Evolutionary conservation across 30 jellyfish, hydroid and myxozoan species (phyloP), one percentile per base, ranked within the genome.

Genomic region (Turritopsis rubra): DNA sequence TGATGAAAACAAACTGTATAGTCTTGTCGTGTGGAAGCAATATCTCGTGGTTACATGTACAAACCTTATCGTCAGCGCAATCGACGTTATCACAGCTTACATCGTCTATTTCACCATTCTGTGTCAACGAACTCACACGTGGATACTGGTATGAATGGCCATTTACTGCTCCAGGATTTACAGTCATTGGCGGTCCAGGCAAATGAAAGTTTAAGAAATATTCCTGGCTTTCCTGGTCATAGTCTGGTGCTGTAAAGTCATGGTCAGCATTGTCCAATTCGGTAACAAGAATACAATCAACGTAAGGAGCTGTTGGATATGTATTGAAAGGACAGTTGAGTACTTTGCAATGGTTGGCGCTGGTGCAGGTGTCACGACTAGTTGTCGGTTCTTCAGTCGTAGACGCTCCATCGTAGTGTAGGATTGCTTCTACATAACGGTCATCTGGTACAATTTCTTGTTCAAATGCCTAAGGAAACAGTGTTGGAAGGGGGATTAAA

Each of bases 51-150:
- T 87, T 91, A 78, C 96, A 91, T 71, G 23, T 75, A 75, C 98
- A 91, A 5, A 91, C 85, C 77, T 91, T 91, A 86, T 91, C 98
- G 7, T 28, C 95, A 28, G 96, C 98, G 60, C 98, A 92, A 73
- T 88, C 66, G n/a, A 81, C 71, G 65, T 88, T 81, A 16, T 84
- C 79, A 65, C 98, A 92, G 54, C 86, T 95, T 52, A 79, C 88
- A 19, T 83, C 93, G 8, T 88, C 96, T 16, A 92, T 85, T 20
- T 88, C 89, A n/a, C 88, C 95, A 28, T 81, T 89, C 70, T 88
- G 98, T 27, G 96, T 85, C 30, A 92, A 72, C 18, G 96, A 92
- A 4, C 92, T 79, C 16, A 92, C 94, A 0, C 95, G 96, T 8
- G 98, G 98, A 88, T 80, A 84, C 52, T 27, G 81, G 78, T 88